Conservation (phyloP, 2,888 invertebrate genomes). For the Silvanus unidentatus region DNA sequence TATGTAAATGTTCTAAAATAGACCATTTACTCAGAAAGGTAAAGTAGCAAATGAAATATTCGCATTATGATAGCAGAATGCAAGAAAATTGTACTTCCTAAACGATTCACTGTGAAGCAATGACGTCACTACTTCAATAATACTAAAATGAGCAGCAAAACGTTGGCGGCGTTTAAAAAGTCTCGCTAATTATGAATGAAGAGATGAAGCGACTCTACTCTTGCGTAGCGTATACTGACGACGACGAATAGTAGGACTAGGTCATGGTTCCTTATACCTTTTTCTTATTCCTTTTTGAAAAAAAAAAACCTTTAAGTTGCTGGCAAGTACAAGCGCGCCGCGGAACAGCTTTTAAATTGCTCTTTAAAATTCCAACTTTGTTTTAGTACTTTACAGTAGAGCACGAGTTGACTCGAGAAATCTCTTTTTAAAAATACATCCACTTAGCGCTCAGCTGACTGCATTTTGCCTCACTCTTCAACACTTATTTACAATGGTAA, state of each 20-base stretch:
- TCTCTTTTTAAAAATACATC: slow-evolving; percentile 39
- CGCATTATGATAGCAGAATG: too few species aligned
- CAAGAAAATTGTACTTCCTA: neutral
- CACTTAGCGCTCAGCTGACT: slow-evolving; percentile 37
- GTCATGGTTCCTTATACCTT: slow-evolving; percentile 45
- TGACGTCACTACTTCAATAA: neutral
- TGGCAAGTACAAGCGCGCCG: slow-evolving; percentile 31
- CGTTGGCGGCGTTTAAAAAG: slow-evolving; percentile 40
- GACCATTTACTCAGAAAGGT: too few species aligned
- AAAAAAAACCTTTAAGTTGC: slow-evolving; percentile 26
- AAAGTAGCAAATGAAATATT: too few species aligned
- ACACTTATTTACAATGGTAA: slow-evolving; percentile 38
- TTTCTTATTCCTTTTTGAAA: slow-evolving; percentile 41
- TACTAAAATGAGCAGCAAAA: slow-evolving; percentile 3
- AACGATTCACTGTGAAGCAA: neutral
- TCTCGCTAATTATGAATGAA: slow-evolving; percentile 48
- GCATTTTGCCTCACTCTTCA: slow-evolving; percentile 20
- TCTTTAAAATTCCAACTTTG: slow-evolving; percentile 48
- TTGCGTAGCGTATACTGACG: slow-evolving; percentile 31
- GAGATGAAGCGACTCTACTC: slow-evolving; percentile 28
- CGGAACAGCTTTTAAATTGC: slow-evolving; percentile 45
- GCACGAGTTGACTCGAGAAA: slow-evolving; percentile 36
- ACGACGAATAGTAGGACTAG: slow-evolving; percentile 43
- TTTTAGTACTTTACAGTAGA: slow-evolving; percentile 31
- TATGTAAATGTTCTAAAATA: too few species aligned